Conservation (phyloP, 2,888 invertebrate species). For the Drosophila cracens region DNA sequence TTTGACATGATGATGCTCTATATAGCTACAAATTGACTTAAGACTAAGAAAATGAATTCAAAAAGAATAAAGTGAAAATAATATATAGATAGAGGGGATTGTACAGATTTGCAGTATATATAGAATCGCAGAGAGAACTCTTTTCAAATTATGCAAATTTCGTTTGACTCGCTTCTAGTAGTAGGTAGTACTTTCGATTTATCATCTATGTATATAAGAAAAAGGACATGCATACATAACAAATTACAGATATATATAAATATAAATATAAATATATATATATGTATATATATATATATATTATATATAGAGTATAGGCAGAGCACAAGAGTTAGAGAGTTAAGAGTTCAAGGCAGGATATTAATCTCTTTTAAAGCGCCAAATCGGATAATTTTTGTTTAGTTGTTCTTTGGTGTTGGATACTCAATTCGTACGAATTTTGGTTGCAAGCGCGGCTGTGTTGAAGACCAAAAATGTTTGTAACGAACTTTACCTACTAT, state of each 20-base stretch:
- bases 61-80: slow-evolving; percentile 19
- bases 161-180: slow-evolving; percentile 31
- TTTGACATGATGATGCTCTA: slow-evolving; percentile 11
- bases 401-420: slow-evolving; percentile 42
- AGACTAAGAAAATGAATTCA: slow-evolving; percentile 24
- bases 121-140: slow-evolving; percentile 64
- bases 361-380: slow-evolving; percentile 62
- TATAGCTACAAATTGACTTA: slow-evolving; percentile 42
- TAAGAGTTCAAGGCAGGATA: slow-evolving; percentile 39
- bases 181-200: slow-evolving; percentile 13
- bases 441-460: slow-evolving; percentile 55
- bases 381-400: slow-evolving; percentile 48
- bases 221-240: slow-evolving; percentile 72
- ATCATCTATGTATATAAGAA: slow-evolving; percentile 39
- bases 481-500: slow-evolving; percentile 52
- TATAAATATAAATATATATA: slow-evolving; percentile 55
- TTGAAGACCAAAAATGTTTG: slow-evolving; percentile 45
- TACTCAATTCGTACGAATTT: slow-evolving; percentile 67
- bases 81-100: slow-evolving; percentile 28
- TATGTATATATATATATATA: slow-evolving; percentile 40
- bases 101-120: slow-evolving; percentile 42
- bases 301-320: slow-evolving; percentile 38
- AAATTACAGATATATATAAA: slow-evolving; percentile 58
- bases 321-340: slow-evolving; percentile 44
- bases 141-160: slow-evolving; percentile 70